Base-by-base conservation (phyloP, 2,113 vertebrate genomes). In the Corythornis vintsioides region DNA sequence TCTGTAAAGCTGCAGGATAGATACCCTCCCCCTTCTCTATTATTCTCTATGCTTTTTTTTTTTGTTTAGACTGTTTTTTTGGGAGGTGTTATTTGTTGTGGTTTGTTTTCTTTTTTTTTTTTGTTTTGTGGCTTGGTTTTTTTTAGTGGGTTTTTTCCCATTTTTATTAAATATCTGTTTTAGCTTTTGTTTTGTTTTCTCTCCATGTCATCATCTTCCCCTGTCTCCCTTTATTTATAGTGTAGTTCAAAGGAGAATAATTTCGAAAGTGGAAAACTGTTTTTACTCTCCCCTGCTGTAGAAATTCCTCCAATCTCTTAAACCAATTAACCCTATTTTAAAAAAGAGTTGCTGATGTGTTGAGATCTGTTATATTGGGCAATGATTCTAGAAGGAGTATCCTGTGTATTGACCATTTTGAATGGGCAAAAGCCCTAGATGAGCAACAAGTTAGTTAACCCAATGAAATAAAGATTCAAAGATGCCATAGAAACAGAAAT, bases 101-200 rank as follows among this genome's bases (percentile, higher is more conserved):
- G 22, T 24, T 50, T 47, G 45, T 16, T 24, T 50, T 11, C 21
- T 10, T 48, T 50, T 33, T 33, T 33, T 33, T 33, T 33, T 50
- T 50, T 50, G 45, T 19, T 47, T 47, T 47, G 38, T 38, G 38
- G 38, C 38, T 38, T 38, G 38, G 10, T 38, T 38, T 38, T 38
- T 38, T 35, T 35, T 35, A 35, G 35, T 35, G 35, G 35, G 6
- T 48, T 24, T 24, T 50, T 24, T 25, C 13, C 13, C 22, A 50
- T 21, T 84, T 75, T 10, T 38, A 43, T 80, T 56, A 40, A 73
- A 40, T 78, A 66, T 42, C 43, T 78, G 42, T 29, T 94, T 90
- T 85, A 63, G n/a, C 31, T 86, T 92, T 83, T 65, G n/a, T 60
- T 93, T 85, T 70, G 38, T 82, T 86, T 82, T n/a, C 11, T 93